Evolutionary conservation across 2,113 vertebrate species (phyloP), one percentile per base, ranked within the genome.

Genomic region (Rynchops niger): DNA sequence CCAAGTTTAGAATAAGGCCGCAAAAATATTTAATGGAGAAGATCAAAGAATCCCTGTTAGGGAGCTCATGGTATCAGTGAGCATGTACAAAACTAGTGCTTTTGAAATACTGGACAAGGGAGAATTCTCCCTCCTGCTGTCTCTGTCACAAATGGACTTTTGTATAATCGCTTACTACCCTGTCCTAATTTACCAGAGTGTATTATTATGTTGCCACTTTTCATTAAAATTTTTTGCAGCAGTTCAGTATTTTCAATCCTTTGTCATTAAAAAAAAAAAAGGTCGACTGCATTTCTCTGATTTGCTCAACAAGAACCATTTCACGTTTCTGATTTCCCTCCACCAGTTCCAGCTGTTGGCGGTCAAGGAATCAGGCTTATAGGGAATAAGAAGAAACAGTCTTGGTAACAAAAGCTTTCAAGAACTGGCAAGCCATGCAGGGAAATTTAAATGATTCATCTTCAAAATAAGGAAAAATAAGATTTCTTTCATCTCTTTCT

Each of bases 91-190:
- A 95, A 93, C 67, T 49, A 63, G 42, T 93, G 93, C 97, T 96
- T 97, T 97, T 96, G 96, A 97, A 97, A 97, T 93, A 88, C 5
- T 87, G 96, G 92, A 90, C 95, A 89, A 97, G 97, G 93, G 90
- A 96, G 88, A 97, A 90, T 76, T 94, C 90, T 96, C 90, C 93
- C 92, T 97, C 96, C 96, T 77, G 96, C 97, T 93, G 95, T 91
- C 93, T 97, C 65, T 89, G 55, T 88, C 96, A 97, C 97, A 97
- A 97, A 97, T 93, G 79, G 95, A 97, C 96, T 97, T 97, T 96
- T 97, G 97, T 97, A 32, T 95, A 91, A 97, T 96, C 69, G 4
- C 96, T 96, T 95, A 97, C 95, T 86, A 73, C 82, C 85, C 93
- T 98, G 97, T 80, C 93, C 96, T 97, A 95, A 97, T 97, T 98